Percentiles rank a stretch among this genome's conserved stretches.
Conservation (phyloP, 30 jellyfish, hydroid and myxozoan species). For the Morbakka virulenta region DNA sequence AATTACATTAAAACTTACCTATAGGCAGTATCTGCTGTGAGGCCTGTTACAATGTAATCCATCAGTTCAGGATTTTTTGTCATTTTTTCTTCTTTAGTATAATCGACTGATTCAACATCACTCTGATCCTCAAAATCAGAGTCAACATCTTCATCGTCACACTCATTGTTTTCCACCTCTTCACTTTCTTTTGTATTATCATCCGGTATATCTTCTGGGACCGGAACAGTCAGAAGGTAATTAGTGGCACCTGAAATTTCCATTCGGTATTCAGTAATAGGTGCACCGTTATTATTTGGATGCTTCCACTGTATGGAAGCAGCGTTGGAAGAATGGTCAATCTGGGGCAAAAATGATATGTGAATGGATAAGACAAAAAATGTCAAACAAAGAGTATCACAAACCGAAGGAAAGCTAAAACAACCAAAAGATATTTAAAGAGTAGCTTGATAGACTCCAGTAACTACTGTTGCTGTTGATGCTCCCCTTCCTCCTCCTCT, state of each 20-base stretch:
- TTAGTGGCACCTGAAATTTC: conserved; percentile 88
- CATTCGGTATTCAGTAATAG: conserved; percentile 53
- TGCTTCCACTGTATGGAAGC: conserved; percentile 94
- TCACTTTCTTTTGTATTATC: background rate
- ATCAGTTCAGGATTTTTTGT: conserved; percentile 56
- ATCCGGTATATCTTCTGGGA: conserved; percentile 1
- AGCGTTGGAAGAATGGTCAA: conserved; percentile 83
- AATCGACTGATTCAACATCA: conserved; percentile 62
- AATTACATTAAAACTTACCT: conserved; percentile 49
- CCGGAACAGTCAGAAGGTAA: conserved; percentile 55
- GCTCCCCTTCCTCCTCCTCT: too few relatives aligned
- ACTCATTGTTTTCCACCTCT: background rate
- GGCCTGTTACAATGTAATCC: conserved; percentile 87
- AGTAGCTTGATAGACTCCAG: too few relatives aligned
- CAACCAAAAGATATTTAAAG: too few relatives aligned
- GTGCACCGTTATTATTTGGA: conserved; percentile 87
- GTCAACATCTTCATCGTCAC: conserved; percentile 33
- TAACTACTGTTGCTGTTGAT: too few relatives aligned
- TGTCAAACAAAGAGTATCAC: background rate
- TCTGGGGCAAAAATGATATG: conserved; percentile 23
- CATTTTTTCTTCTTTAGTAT: conserved; percentile 26
- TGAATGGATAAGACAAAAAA: background rate
- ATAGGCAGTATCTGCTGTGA: conserved; percentile 88
- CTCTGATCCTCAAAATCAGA: conserved; percentile 51
- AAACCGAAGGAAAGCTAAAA: too few relatives aligned